Evolutionary conservation across 2,797 vertebrate species (phyloP).

Genomic region (Amazonetta brasiliensis): DNA sequence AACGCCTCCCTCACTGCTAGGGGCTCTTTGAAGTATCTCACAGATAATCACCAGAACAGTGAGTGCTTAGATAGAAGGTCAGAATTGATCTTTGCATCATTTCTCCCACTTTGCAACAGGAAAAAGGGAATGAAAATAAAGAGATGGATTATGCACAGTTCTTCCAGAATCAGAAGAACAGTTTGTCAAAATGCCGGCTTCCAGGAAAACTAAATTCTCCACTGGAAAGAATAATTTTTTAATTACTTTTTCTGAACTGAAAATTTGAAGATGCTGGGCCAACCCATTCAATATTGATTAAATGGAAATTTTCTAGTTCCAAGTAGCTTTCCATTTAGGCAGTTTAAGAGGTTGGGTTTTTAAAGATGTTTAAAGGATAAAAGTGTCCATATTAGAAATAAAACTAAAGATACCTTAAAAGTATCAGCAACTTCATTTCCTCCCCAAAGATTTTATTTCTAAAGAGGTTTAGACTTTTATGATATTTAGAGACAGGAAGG

Average conservation of each 20-base stretch:
- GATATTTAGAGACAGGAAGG: neutral
- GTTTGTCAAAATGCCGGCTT: neutral
- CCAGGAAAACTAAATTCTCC: neutral
- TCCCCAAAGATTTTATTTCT: neutral
- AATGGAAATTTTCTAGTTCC: neutral
- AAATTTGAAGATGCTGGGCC: neutral
- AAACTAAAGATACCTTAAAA: neutral
- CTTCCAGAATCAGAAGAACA: neutral
- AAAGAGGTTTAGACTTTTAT: neutral
- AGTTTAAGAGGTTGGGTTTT: neutral
- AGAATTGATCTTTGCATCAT: neutral
- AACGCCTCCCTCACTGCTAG: neutral
- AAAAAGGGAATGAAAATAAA: neutral
- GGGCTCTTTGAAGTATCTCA: conserved; percentile 22
- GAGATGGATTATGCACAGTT: neutral
- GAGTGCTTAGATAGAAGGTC: neutral
- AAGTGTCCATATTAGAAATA: neutral
- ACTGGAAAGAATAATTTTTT: neutral
- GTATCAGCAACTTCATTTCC: neutral
- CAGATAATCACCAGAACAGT: conserved; percentile 22
- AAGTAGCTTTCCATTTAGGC: neutral
- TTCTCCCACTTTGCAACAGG: neutral
- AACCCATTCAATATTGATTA: neutral
- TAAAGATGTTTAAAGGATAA: neutral
- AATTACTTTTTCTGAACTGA: neutral